These are phyloP conservation scores for Brachypalpus laphriformis DNA, from an alignment of 2,888 invertebrate genomes.

Conservation along the genomic window DNA sequence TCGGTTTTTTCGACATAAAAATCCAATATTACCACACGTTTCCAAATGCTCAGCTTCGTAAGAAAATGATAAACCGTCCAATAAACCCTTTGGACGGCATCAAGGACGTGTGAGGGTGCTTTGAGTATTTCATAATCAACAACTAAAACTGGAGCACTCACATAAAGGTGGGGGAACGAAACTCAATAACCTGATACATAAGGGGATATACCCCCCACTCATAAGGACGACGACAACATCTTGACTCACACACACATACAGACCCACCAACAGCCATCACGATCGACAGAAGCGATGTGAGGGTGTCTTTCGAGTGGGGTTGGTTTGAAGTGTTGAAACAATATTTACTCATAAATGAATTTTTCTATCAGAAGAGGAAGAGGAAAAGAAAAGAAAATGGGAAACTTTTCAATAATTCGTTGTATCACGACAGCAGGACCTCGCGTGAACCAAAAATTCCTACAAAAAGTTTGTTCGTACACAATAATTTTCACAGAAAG, in stretches of 20 bases:
- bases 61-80: conserved; percentile 56
- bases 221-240: neutral
- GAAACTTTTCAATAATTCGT: conserved; percentile 42
- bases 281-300: neutral
- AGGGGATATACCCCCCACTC: neutral
- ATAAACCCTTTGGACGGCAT: conserved; percentile 38
- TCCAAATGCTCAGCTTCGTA: conserved; percentile 2
- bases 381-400: conserved; percentile 2
- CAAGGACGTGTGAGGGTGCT: conserved; percentile 20
- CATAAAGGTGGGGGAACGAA: neutral
- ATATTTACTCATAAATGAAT: conserved; percentile 68
- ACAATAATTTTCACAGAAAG: conserved; percentile 29
- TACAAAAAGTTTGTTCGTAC: conserved; percentile 3
- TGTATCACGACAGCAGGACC: conserved; percentile 19
- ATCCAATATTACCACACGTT: conserved; percentile 39
- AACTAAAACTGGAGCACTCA: conserved; percentile 35
- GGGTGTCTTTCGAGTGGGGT: neutral
- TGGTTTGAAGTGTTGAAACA: conserved; percentile 57
- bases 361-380: conserved; percentile 37
- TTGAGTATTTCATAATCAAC: conserved; percentile 54
- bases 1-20: conserved; percentile 42
- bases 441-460: conserved; percentile 32
- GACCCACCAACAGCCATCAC: neutral
- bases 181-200: conserved; percentile 27
- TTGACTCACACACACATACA: conserved; percentile 22